Conservation (phyloP, 2,888 invertebrate species). For the Marronus borbonicus region DNA sequence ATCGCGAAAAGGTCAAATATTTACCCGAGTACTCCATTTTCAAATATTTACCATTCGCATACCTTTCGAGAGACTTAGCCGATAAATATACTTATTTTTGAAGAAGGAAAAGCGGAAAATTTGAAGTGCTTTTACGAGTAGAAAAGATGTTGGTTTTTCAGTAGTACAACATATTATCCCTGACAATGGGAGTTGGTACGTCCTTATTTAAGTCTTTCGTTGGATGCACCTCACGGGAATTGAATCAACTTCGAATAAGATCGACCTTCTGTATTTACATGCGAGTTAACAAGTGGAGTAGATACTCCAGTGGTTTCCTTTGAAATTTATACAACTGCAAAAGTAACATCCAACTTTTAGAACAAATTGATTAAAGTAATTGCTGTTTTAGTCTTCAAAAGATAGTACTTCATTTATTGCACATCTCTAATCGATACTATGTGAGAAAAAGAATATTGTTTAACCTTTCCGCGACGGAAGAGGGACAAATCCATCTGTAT, state of each 20-base stretch:
- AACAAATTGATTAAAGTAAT: constrained; percentile 43
- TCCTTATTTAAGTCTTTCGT: constrained; percentile 46
- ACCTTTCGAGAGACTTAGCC: neutral
- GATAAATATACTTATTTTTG: constrained; percentile 29
- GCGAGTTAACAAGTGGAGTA: constrained; percentile 55
- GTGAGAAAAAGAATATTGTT: neutral
- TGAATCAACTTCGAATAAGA: constrained; percentile 51
- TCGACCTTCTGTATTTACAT: constrained; percentile 54
- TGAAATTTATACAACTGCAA: constrained; percentile 53
- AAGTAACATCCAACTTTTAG: constrained; percentile 2
- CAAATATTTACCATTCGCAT: constrained; percentile 12
- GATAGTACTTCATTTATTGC: neutral
- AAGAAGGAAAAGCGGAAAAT: constrained; percentile 1
- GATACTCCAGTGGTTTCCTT: constrained; percentile 42
- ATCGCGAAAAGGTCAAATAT: neutral
- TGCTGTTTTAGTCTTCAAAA: neutral
- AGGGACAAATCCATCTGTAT: too few species aligned
- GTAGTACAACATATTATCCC: constrained; percentile 32
- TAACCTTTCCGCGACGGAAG: neutral
- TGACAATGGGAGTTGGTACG: constrained; percentile 24
- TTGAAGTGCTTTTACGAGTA: neutral
- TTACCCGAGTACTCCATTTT: neutral
- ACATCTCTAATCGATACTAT: neutral
- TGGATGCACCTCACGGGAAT: constrained; percentile 50
- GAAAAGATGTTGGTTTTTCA: constrained; percentile 29